Evolutionary conservation across 2,113 vertebrate species (phyloP).

Genomic region (Oxyura jamaicensis): DNA sequence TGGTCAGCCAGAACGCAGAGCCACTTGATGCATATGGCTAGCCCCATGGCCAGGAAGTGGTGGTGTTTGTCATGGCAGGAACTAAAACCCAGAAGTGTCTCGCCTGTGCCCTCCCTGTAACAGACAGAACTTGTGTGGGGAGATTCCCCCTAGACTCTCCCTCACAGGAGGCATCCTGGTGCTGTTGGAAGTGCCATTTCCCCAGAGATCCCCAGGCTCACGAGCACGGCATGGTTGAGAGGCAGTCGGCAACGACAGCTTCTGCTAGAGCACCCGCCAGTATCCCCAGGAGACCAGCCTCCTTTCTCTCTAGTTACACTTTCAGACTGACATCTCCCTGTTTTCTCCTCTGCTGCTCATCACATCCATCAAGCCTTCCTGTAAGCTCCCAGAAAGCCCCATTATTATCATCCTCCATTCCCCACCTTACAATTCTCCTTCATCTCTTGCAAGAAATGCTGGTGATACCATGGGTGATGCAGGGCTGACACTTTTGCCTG

Average conservation of each 20-base stretch:
- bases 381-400: neutral
- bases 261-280: neutral
- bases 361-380: accelerated
- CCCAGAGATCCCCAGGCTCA: neutral
- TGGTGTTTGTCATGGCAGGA: neutral
- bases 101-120: neutral
- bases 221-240: neutral
- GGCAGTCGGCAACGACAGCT: neutral
- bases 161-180: neutral
- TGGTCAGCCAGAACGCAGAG: neutral
- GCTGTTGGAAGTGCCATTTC: neutral
- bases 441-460: neutral
- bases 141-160: neutral
- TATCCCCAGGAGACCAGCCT: neutral
- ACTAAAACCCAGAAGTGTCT: neutral
- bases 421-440: neutral
- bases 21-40: neutral
- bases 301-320: neutral
- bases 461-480: neutral
- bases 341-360: neutral
- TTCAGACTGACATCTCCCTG: neutral
- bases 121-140: neutral
- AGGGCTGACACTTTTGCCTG: neutral
- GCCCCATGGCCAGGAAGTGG: neutral
- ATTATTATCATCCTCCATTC: neutral